Conservation (phyloP, 2,113 vertebrate genomes). For the Turnix velox region DNA sequence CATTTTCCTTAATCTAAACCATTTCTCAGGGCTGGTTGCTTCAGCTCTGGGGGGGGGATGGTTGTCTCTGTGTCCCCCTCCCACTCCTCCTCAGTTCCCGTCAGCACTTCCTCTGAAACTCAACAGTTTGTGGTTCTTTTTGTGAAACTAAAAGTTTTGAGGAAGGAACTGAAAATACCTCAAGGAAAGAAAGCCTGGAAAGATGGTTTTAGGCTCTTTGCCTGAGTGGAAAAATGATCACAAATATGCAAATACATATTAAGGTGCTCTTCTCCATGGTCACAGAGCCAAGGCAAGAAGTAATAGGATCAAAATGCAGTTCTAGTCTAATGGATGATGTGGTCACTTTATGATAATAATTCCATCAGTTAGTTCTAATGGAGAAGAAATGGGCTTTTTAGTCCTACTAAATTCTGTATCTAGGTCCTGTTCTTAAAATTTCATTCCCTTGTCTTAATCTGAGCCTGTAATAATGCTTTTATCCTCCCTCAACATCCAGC, state of each 20-base stretch:
- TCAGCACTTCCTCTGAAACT: background rate
- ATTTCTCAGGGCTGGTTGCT: background rate
- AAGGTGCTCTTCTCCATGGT: background rate
- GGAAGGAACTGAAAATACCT: constrained; percentile 29
- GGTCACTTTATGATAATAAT: background rate
- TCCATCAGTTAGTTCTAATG: background rate
- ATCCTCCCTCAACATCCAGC: background rate
- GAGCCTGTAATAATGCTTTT: background rate
- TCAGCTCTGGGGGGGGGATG: background rate
- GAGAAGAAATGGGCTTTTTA: background rate
- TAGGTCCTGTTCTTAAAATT: background rate
- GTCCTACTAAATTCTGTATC: background rate
- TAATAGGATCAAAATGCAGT: background rate
- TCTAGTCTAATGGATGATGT: background rate
- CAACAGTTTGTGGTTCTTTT: background rate
- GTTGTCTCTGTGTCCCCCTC: background rate
- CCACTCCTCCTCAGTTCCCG: accelerated
- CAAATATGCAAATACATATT: background rate
- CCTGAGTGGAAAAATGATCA: background rate
- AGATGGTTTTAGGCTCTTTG: background rate
- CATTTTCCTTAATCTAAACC: constrained; percentile 45
- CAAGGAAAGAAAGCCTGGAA: constrained; percentile 20
- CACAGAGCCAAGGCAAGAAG: background rate
- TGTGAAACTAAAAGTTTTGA: background rate
- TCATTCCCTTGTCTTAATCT: background rate